Evolutionary conservation across 2,113 vertebrate species (phyloP).

Genomic region (Ictalurus punctatus): DNA sequence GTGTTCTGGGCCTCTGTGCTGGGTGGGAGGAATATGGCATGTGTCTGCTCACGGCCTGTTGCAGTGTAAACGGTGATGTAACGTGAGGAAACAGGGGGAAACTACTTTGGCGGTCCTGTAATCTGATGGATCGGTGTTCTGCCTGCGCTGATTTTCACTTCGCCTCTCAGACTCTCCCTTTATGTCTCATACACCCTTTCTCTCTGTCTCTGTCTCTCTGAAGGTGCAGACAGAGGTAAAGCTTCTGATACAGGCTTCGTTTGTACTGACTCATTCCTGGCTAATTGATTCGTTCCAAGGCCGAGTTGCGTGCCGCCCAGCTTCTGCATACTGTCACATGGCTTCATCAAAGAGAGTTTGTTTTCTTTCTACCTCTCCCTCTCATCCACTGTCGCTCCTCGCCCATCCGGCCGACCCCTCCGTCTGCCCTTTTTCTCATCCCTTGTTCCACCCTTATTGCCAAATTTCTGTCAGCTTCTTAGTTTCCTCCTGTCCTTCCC

Average conservation of each 20-base stretch:
- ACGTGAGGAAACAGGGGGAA: constrained; percentile 61
- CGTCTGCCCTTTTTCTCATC: constrained; percentile 25
- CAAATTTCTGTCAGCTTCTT: constrained; percentile 52
- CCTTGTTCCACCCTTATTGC: constrained; percentile 37
- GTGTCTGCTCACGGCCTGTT: constrained; percentile 67
- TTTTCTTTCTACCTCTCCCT: constrained; percentile 35
- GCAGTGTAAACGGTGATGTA: constrained; percentile 69
- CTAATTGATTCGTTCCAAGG: constrained; percentile 26
- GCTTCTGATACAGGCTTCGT: constrained; percentile 37
- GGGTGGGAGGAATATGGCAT: constrained; percentile 64
- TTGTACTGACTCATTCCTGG: constrained; percentile 41
- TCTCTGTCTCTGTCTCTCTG: not conserved
- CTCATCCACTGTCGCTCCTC: constrained; percentile 50
- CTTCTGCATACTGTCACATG: constrained; percentile 20
- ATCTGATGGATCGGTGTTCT: constrained; percentile 64
- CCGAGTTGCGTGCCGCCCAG: constrained; percentile 2
- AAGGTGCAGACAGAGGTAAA: constrained; percentile 21
- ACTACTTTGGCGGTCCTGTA: constrained; percentile 65
- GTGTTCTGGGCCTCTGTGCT: constrained; percentile 57
- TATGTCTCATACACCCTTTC: not conserved
- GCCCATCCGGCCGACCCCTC: constrained; percentile 34
- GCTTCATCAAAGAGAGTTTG: constrained; percentile 33
- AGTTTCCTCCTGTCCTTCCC: constrained; percentile 52
- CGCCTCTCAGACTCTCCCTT: constrained; percentile 5
- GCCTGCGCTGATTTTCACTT: constrained; percentile 39